These are phyloP conservation scores for Dissostichus mawsoni DNA, from an alignment of 2,113 vertebrate species.

Conservation along the genomic window DNA sequence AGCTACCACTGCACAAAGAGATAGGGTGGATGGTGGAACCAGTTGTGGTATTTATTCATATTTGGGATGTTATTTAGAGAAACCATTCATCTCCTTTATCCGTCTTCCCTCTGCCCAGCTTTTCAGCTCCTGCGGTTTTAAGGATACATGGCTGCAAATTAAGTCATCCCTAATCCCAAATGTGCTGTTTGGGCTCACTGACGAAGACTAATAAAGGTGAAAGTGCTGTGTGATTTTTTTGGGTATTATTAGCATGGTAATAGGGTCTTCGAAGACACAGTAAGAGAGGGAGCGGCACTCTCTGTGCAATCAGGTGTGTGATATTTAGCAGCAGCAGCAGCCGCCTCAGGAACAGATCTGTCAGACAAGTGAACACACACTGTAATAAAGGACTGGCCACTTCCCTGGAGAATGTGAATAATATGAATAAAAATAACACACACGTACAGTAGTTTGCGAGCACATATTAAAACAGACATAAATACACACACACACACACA, in stretches of 20 bases:
- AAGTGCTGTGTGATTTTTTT: conserved; percentile 50
- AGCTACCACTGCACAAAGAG: background rate
- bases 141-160: conserved; percentile 32
- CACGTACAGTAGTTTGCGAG: conserved; percentile 49
- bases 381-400: conserved; percentile 56
- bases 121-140: conserved; percentile 45
- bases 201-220: conserved; percentile 63
- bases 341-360: conserved; percentile 55
- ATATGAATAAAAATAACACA: conserved; percentile 61
- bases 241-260: conserved; percentile 65
- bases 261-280: conserved; percentile 46
- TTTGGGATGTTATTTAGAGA: conserved; percentile 43
- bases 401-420: conserved; percentile 65
- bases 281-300: conserved; percentile 27
- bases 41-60: conserved; percentile 28
- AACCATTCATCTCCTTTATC: conserved; percentile 26
- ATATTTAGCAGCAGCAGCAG: conserved; percentile 68
- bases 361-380: conserved; percentile 57
- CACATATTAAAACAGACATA: conserved; percentile 8
- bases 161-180: conserved; percentile 64
- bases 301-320: conserved; percentile 76
- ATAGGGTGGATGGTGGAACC: background rate
- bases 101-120: conserved; percentile 10
- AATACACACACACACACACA: conserved; percentile 9
- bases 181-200: conserved; percentile 29